Base-by-base conservation (phyloP, 2,113 vertebrate species). In the Cavia aperea region DNA sequence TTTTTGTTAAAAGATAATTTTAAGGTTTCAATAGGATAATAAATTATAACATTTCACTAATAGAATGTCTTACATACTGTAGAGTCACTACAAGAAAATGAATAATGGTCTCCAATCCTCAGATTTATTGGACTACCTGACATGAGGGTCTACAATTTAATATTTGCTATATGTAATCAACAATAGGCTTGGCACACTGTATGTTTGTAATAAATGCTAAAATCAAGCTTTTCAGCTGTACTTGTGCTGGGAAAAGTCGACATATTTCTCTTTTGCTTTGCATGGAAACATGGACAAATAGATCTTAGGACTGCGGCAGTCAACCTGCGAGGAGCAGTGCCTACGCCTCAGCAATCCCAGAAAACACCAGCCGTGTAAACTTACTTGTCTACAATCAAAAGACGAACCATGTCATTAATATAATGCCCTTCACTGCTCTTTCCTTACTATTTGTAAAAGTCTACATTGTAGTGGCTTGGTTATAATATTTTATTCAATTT, bases 401-500 rank as follows among this genome's bases (percentile, higher is more conserved):
- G 72, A 87, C 62, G 5, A 91, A 75, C 11, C 39, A 4, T 11
- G 8, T 49, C 39, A 68, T 43, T 49, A 73, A 79, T 10, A 56
- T 54, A 66, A 54, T 1, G 36, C 43, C 31, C 43, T 21, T 79
- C 73, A 13, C 11, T 73, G 21, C 16, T 56, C 39, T 23, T 36
- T 23, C 31, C 14, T 95, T 83, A 87, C 24, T 68, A n/a, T n/a
- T 91, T 60, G 56, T 62, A 26, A 92, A 73, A 84, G 49, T 2
- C 23, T 54, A 4, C 13, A 1, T 63, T 12, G 88, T 26, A 36
- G 12, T 18, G 66, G 18, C 16, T 68, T 88, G 78, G 58, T 85
- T 63, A n/a, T 29, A 82, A 39, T 70, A 81, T n/a, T 91, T 95
- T 58, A 68, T 3, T 78, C 73, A 72, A 78, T 82, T 91, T 15